Conservation (phyloP, 64 coral and sea anemone genomes). For the Anthopleura sola region DNA sequence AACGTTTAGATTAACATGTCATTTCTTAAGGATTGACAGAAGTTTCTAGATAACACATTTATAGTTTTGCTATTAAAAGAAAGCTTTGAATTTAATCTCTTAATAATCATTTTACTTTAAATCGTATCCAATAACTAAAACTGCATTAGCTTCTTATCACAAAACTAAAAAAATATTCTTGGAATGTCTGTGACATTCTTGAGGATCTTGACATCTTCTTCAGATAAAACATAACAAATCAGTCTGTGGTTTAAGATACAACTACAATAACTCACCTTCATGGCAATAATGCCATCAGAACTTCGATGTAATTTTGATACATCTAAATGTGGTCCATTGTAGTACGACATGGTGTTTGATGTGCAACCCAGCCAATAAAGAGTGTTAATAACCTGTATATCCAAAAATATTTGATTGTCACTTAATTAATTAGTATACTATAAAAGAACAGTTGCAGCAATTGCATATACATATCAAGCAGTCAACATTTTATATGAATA, state of each 20-base stretch:
- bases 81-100: background rate
- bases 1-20: background rate
- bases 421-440: background rate
- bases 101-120: background rate
- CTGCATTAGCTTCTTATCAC: background rate
- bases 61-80: background rate
- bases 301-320: conserved; percentile 63
- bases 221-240: background rate
- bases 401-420: background rate
- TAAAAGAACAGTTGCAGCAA: background rate
- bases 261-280: conserved; percentile 45
- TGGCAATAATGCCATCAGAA: conserved; percentile 61
- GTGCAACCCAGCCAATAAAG: conserved; percentile 79
- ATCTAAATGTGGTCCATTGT: conserved; percentile 71
- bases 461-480: background rate
- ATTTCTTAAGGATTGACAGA: background rate
- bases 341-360: conserved; percentile 69
- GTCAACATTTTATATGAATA: background rate
- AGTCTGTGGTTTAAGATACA: too few relatives aligned
- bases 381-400: conserved; percentile 62
- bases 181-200: background rate
- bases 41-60: background rate
- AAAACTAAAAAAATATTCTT: conserved; percentile 8
- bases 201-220: background rate
- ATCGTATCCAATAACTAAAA: background rate